These are phyloP conservation scores for Sphenodon punctatus DNA, from an alignment of 2,797 vertebrate species.

Conservation along the genomic window DNA sequence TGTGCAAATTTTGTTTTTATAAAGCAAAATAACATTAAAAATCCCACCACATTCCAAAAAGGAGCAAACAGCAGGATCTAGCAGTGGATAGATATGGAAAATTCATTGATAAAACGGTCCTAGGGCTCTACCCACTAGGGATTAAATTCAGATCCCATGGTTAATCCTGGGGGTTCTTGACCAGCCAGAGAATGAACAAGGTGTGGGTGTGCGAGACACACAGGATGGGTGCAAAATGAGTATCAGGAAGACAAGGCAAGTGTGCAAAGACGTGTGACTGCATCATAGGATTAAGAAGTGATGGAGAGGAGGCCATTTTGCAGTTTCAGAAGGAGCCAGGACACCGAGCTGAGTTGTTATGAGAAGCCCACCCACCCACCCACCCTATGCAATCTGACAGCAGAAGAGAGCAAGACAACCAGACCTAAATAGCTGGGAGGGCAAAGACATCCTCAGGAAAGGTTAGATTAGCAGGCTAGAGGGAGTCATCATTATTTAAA, in stretches of 20 bases:
- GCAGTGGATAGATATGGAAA: slow-evolving; percentile 12
- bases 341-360: neutral
- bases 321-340: neutral
- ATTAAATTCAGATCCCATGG: neutral
- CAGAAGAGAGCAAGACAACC: neutral
- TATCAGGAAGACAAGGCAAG: slow-evolving; percentile 21
- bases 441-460: too few species aligned
- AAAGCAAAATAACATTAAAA: slow-evolving; percentile 20
- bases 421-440: too few species aligned
- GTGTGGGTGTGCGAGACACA: neutral
- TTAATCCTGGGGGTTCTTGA: slow-evolving; percentile 14
- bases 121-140: neutral
- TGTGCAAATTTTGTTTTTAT: slow-evolving; percentile 67
- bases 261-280: slow-evolving; percentile 20
- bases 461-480: neutral
- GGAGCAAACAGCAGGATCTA: slow-evolving; percentile 28
- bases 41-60: slow-evolving; percentile 37
- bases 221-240: neutral
- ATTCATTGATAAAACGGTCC: slow-evolving; percentile 8
- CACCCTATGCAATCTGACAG: neutral
- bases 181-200: slow-evolving; percentile 4
- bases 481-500: neutral
- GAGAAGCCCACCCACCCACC: too few species aligned
- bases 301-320: neutral
- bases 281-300: neutral